Percentiles rank a stretch among this genome's conserved stretches.
phyloP scores from a whole-genome alignment of 2,888 invertebrate genomes.

The Crepidodera aurea region DNA sequence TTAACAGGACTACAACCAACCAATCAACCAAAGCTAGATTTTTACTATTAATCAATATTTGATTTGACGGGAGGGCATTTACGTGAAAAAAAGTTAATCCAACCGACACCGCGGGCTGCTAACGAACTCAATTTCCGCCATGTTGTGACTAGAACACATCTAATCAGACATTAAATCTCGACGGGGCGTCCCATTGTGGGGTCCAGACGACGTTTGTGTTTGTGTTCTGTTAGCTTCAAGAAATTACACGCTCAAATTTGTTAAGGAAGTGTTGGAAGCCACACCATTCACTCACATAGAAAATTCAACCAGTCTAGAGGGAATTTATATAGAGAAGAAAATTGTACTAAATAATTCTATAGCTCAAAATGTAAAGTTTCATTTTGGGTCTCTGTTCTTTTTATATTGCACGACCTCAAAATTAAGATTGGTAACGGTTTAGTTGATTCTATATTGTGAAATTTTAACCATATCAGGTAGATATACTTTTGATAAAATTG shows the following conservation, averaged over 20 bases:
- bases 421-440: no score
- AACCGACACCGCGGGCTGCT: constrained; percentile 39
- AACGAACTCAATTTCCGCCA: constrained; percentile 45
- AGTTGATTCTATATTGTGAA: no score
- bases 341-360: no score
- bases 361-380: no score
- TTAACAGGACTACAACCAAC: background rate
- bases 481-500: no score
- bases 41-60: constrained; percentile 44
- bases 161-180: constrained; percentile 38
- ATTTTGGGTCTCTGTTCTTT: no score
- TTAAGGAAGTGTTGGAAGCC: constrained; percentile 20
- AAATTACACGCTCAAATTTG: constrained; percentile 18
- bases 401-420: no score
- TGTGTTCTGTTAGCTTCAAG: constrained; percentile 13
- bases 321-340: no score
- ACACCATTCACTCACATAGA: background rate
- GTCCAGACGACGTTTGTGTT: constrained; percentile 17
- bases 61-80: constrained; percentile 39
- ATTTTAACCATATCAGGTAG: no score
- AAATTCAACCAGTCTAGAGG: no score
- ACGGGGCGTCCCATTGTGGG: constrained; percentile 36
- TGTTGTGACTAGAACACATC: constrained; percentile 40
- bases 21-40: background rate
- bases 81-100: constrained; percentile 39